A percentile compares a stretch with the other conserved stretches of the same genome.
phyloP scores from a whole-genome alignment of 1,140 invertebrate genomes.

The Tenebrio molitor region DNA sequence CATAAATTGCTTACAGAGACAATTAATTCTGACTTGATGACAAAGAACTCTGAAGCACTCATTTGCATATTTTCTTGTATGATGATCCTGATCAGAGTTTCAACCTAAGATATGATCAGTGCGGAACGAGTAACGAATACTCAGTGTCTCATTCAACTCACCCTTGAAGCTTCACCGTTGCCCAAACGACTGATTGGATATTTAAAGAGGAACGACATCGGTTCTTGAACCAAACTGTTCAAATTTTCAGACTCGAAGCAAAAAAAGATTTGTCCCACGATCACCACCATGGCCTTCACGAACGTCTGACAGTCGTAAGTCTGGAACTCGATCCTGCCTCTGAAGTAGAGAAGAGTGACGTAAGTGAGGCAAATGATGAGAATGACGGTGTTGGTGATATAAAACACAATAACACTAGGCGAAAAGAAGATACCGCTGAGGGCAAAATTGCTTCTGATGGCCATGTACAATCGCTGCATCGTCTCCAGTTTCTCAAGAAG shows the following conservation, averaged over 20 bases:
- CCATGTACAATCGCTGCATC: neutral
- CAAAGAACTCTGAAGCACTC: neutral
- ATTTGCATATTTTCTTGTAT: neutral
- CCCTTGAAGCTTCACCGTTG: neutral
- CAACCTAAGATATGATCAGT: neutral
- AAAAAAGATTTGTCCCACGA: neutral
- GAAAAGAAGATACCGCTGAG: neutral
- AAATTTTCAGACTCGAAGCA: neutral
- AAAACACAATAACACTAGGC: neutral
- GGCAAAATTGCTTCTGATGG: neutral
- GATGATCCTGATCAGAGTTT: neutral
- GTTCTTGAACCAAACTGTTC: neutral
- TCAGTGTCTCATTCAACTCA: too few species aligned
- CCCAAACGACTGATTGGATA: neutral
- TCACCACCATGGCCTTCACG: neutral
- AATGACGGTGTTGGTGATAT: neutral
- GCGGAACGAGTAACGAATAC: neutral
- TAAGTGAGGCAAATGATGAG: neutral
- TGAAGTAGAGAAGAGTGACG: neutral
- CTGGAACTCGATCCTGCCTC: neutral
- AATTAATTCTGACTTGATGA: neutral
- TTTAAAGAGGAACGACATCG: neutral
- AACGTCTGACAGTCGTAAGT: neutral
- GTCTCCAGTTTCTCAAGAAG: neutral
- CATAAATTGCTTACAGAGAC: neutral